Evolutionary conservation across 2,888 invertebrate genomes (phyloP).

Genomic region (Apodemia hepburni): DNA sequence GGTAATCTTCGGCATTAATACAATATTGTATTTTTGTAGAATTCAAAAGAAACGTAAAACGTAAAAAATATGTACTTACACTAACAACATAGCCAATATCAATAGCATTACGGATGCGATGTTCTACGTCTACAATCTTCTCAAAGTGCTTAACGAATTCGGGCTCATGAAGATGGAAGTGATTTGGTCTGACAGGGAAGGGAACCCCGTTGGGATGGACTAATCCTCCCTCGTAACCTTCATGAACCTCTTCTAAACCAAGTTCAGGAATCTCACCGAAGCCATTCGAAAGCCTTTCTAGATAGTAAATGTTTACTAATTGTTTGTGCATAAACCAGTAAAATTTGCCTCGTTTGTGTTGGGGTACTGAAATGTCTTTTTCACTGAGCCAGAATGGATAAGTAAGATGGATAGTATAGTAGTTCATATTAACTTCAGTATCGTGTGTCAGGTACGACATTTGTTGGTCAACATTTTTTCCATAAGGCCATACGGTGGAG

Average conservation of each 20-base stretch:
- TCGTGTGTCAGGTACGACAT: neutral
- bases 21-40: no score
- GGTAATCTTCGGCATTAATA: no score
- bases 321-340: slow-evolving; percentile 1
- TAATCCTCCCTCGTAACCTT: slow-evolving; percentile 17
- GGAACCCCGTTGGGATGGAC: slow-evolving; percentile 27
- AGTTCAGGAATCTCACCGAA: slow-evolving; percentile 2
- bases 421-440: neutral
- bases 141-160: slow-evolving; percentile 18
- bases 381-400: slow-evolving; percentile 1
- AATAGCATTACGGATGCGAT: slow-evolving; percentile 26
- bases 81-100: slow-evolving; percentile 23
- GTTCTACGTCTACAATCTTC: slow-evolving; percentile 21
- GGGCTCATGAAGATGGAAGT: slow-evolving; percentile 22
- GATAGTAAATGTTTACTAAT: neutral
- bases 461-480: slow-evolving; percentile 62
- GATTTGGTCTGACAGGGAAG: slow-evolving; percentile 33
- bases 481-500: slow-evolving; percentile 78
- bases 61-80: slow-evolving; percentile 16
- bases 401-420: neutral
- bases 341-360: neutral
- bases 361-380: neutral
- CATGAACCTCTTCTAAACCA: neutral
- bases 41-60: no score
- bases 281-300: slow-evolving; percentile 6